A percentile compares a stretch with the other conserved stretches of the same genome.
phyloP scores from a whole-genome alignment of 2,113 vertebrate genomes.

The Catharus fuscescens region DNA sequence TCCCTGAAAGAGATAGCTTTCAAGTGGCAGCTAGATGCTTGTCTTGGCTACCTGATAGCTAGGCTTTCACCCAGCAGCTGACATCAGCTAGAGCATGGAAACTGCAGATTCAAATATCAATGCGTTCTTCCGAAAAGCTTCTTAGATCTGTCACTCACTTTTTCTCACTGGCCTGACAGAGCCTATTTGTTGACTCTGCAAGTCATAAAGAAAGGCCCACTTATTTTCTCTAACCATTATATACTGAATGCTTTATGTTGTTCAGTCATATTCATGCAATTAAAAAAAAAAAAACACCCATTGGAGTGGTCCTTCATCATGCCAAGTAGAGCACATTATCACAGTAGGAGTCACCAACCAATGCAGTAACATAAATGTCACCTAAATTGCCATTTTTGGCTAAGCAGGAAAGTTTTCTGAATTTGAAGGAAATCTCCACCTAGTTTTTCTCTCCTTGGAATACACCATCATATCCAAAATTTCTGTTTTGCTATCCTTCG shows the following conservation, averaged over 20 bases:
- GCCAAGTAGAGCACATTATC: neutral
- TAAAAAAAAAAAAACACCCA: neutral
- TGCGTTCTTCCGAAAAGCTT: neutral
- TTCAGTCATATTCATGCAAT: neutral
- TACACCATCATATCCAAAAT: neutral
- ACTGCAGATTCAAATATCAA: conserved; percentile 57
- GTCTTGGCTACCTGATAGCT: conserved; percentile 65
- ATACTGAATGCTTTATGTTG: neutral
- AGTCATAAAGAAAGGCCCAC: conserved; percentile 6
- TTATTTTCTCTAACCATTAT: conserved; percentile 42
- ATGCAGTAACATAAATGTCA: neutral
- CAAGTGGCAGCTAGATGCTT: conserved; percentile 60
- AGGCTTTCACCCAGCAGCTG: conserved; percentile 39
- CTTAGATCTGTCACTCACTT: conserved; percentile 56
- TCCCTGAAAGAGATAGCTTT: conserved; percentile 63
- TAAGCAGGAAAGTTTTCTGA: neutral
- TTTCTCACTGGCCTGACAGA: conserved; percentile 26
- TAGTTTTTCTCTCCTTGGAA: neutral
- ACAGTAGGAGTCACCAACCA: neutral
- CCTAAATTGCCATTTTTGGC: neutral
- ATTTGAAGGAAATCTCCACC: neutral
- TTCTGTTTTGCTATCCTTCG: neutral
- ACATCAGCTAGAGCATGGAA: conserved; percentile 51
- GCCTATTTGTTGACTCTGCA: conserved; percentile 10
- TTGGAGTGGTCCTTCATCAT: neutral